A percentile compares a stretch with the other conserved stretches of the same genome.
Evolutionary conservation across 2,888 invertebrate species (phyloP).

Genomic region (Diarsia dahlii): DNA sequence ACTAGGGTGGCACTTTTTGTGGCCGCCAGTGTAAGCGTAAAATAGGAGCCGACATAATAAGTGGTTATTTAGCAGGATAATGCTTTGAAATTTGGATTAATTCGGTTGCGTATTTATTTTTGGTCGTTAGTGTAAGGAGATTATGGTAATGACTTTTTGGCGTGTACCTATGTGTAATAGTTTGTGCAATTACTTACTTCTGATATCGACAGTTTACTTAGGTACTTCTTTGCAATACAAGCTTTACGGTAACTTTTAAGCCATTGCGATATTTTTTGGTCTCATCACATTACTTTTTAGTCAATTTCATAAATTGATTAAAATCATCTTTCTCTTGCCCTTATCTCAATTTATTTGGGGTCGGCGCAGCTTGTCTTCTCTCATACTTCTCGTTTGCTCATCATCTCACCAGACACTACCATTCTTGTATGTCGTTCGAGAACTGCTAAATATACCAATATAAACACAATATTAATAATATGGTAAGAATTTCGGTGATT

Average conservation of each 20-base stretch:
- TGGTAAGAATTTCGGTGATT: neutral
- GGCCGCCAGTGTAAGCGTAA: constrained; percentile 82
- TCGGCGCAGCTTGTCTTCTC: too few relatives aligned
- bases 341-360: too few relatives aligned
- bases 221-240: neutral
- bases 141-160: constrained; percentile 61
- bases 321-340: too few relatives aligned
- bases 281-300: neutral
- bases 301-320: neutral
- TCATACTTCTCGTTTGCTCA: too few relatives aligned
- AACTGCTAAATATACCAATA: too few relatives aligned
- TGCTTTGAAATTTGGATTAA: constrained; percentile 77
- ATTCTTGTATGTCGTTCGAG: too few relatives aligned
- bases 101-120: constrained; percentile 70
- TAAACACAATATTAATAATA: too few relatives aligned
- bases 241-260: neutral
- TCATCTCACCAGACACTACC: too few relatives aligned
- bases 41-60: constrained; percentile 86
- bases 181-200: neutral
- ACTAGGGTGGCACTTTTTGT: constrained; percentile 84
- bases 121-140: constrained; percentile 67
- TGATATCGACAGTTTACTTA: neutral
- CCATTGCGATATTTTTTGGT: neutral
- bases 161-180: neutral
- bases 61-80: constrained; percentile 85